Conservation (phyloP, 2,888 invertebrate genomes). For the Noctua pronuba region DNA sequence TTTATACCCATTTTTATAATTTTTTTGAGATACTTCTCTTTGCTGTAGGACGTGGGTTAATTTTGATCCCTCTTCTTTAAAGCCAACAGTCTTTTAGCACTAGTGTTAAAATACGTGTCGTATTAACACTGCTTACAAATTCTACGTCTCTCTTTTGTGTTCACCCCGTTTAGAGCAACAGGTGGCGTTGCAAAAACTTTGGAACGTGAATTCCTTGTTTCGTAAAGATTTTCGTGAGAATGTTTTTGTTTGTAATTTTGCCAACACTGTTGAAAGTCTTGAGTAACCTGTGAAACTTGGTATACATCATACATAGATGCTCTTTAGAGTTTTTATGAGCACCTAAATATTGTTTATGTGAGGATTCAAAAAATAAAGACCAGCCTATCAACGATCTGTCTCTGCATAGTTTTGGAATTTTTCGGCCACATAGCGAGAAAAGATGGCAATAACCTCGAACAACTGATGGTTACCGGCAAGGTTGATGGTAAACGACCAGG, state of each 20-base stretch:
- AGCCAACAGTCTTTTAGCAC: background rate
- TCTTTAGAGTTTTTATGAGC: background rate
- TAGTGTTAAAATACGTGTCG: background rate
- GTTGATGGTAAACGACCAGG: no score
- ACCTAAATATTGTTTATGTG: background rate
- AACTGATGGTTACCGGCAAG: no score
- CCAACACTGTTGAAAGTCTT: background rate
- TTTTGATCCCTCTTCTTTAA: no score
- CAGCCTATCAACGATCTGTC: no score
- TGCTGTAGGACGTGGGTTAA: no score
- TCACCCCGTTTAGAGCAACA: constrained; percentile 5
- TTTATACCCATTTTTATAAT: no score
- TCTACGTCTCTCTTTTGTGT: constrained; percentile 3
- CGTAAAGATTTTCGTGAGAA: background rate
- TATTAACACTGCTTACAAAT: background rate
- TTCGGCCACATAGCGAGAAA: no score
- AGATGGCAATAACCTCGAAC: no score
- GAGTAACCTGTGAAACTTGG: background rate
- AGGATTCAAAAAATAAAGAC: background rate
- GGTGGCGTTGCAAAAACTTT: constrained; percentile 1
- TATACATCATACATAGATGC: background rate
- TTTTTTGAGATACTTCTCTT: no score
- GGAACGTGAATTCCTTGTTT: background rate
- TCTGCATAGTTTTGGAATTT: no score
- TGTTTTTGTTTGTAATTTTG: background rate